phyloP scores from a whole-genome alignment of 2,888 invertebrate genomes.

The Acanthopleura granulata region DNA sequence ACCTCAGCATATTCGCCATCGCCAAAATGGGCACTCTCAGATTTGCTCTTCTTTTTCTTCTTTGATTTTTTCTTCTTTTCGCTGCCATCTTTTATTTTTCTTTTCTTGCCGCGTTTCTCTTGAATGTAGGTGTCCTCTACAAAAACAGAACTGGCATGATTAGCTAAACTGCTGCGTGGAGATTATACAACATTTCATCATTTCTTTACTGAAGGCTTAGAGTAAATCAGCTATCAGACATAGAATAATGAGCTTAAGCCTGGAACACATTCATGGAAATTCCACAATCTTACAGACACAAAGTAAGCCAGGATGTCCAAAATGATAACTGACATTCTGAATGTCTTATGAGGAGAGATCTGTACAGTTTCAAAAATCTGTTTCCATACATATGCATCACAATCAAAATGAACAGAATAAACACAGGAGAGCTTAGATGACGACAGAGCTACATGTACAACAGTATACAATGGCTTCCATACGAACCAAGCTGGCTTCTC shows the following conservation, averaged over 20 bases:
- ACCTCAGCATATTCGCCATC: conserved; percentile 28
- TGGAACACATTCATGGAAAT: background rate
- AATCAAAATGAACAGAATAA: too few relatives aligned
- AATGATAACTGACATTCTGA: background rate
- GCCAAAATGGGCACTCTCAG: conserved; percentile 32
- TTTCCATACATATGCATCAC: too few relatives aligned
- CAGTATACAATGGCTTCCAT: too few relatives aligned
- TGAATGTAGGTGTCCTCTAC: background rate
- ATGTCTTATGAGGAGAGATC: background rate
- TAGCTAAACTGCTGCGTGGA: too few relatives aligned
- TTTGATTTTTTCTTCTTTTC: conserved; percentile 89
- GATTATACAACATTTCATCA: too few relatives aligned
- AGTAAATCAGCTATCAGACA: too few relatives aligned
- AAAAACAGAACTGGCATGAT: background rate
- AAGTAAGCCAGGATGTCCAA: background rate
- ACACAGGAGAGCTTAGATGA: too few relatives aligned
- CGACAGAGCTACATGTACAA: too few relatives aligned
- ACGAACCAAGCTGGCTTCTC: too few relatives aligned
- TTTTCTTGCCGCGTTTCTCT: conserved; percentile 85
- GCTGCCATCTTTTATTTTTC: conserved; percentile 88
- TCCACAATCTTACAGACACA: background rate
- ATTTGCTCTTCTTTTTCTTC: conserved; percentile 49
- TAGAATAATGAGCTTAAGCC: background rate
- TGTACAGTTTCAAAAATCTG: too few relatives aligned
- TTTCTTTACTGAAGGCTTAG: too few relatives aligned